Base-by-base conservation (phyloP, 1,140 invertebrate genomes). In the Brachionus paranguensis region DNA sequence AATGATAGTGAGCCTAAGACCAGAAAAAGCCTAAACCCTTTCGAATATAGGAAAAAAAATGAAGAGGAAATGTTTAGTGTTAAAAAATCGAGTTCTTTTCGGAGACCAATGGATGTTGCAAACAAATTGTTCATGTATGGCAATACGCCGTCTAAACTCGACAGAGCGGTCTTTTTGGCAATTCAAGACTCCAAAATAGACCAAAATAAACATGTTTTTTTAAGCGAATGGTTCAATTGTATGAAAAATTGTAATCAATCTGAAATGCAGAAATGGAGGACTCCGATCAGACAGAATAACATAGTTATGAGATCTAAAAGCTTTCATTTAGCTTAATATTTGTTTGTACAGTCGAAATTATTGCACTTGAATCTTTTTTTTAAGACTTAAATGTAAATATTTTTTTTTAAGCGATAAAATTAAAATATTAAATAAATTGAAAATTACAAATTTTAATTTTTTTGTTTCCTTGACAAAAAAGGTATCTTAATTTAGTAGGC, bases 261-360 rank as follows among this genome's bases (percentile, higher is more conserved):
- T 41, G 78, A 81, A 47, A 81, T 81, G 78, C 53, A 81, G 20
- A 60, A 81, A 45, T 81, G 78, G 78, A 60, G 29, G 33, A 81
- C 78, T 47, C 78, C 78, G 11, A 45, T 81, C 17, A 60, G 78
- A 27, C 78, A 68, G 33, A 81, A 81, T 81, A 33, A 20, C 11
- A 24, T 50, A 41, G 17, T 43, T 11, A 72, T 72, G 68, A 72
- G 37, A 72, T 72, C 68, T 20, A 72, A 43, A 43, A 43, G 68
- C 33, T 72, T 72, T 72, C 33, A 72, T 72, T 43, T 20, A 41
- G 33, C 68, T 12, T 43, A 72, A 72, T n/a, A 45, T 0, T 72
- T 43, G 17, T 20, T 72, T 72, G 68, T 72, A 72, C 20, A 76
- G 45, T 50, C 33, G n/a, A 70, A 70, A 37, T 70, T 37, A 70